These are phyloP conservation scores for Heterocephalus glaber DNA, from an alignment of 2,113 vertebrate genomes.

Conservation along the genomic window DNA sequence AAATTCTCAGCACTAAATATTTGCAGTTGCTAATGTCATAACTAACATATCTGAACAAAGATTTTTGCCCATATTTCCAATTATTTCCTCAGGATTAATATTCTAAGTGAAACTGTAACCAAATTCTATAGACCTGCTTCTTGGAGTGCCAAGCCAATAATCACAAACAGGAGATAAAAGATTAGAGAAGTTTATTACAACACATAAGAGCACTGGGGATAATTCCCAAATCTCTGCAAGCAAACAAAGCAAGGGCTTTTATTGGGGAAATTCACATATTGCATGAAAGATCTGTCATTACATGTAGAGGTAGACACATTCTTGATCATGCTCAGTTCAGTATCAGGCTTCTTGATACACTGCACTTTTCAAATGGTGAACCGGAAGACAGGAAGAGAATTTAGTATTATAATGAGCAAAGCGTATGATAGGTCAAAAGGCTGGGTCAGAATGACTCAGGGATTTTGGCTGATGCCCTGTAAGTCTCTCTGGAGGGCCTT, in stretches of 20 bases:
- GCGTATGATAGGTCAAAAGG: background rate
- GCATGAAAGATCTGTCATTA: too few relatives aligned
- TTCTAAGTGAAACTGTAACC: background rate
- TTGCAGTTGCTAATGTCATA: background rate
- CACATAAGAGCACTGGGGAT: too few relatives aligned
- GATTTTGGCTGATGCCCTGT: background rate
- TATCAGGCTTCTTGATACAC: background rate
- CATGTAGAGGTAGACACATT: background rate
- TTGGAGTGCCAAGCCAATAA: background rate
- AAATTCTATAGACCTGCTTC: background rate
- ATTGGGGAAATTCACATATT: background rate
- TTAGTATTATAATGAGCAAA: background rate
- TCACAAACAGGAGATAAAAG: background rate
- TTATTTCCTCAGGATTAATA: conserved; percentile 31
- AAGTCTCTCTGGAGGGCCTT: background rate
- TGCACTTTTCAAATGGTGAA: background rate
- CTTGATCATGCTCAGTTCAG: background rate
- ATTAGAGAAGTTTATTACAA: background rate
- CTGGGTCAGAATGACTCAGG: background rate
- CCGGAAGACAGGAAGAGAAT: background rate
- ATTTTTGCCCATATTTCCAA: background rate
- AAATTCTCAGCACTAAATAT: conserved; percentile 17
- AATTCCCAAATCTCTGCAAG: background rate
- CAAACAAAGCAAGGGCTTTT: background rate
- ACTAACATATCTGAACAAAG: conserved; percentile 3